Evolutionary conservation across 2,113 vertebrate genomes (phyloP).

Genomic region (Perccottus glenii): DNA sequence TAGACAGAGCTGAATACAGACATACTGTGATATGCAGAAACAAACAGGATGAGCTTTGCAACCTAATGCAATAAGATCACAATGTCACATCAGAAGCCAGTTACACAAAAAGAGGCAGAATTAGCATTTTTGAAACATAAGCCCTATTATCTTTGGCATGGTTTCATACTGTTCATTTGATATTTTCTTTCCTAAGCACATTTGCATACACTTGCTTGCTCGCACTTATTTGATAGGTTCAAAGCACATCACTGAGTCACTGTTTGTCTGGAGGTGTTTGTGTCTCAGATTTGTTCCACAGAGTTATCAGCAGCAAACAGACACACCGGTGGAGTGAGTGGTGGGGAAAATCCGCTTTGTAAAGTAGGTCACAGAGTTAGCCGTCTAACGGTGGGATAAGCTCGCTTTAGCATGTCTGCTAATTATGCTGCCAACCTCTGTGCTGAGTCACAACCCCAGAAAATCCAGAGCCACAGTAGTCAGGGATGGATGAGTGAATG

Average conservation of each 20-base stretch:
- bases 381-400: conserved; percentile 64
- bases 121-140: conserved; percentile 53
- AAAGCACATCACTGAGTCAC: conserved; percentile 20
- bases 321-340: conserved; percentile 57
- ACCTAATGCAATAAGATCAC: conserved; percentile 51
- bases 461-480: conserved; percentile 48
- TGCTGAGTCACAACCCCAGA: conserved; percentile 71
- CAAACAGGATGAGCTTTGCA: conserved; percentile 53
- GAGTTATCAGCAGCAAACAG: conserved; percentile 68
- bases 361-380: conserved; percentile 79
- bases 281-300: conserved; percentile 53
- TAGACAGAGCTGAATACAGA: background rate
- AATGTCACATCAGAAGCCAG: conserved; percentile 37
- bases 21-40: conserved; percentile 21
- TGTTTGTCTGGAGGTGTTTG: conserved; percentile 17
- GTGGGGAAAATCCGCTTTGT: conserved; percentile 76
- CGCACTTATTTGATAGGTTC: conserved; percentile 21
- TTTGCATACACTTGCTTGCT: background rate
- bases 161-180: background rate
- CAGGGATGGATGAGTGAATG: conserved; percentile 19
- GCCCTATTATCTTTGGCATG: conserved; percentile 17
- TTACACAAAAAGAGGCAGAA: conserved; percentile 41
- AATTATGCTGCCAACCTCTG: conserved; percentile 64
- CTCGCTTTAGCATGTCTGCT: conserved; percentile 69
- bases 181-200: background rate